Evolutionary conservation across 1,140 invertebrate species (phyloP).

Genomic region (Steinernema khuongi): DNA sequence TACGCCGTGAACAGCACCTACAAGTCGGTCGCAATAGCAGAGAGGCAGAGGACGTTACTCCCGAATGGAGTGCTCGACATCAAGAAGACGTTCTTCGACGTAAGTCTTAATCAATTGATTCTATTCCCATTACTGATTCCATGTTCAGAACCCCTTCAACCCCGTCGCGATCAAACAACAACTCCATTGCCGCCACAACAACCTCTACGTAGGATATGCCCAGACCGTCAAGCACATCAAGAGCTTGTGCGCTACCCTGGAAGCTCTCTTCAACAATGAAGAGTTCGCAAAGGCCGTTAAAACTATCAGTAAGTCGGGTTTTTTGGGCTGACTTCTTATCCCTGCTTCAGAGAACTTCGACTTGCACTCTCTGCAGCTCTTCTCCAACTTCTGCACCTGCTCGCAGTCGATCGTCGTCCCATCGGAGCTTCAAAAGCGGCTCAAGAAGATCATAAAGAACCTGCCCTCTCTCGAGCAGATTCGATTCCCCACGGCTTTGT

Average conservation of each 20-base stretch:
- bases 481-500: background rate
- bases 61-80: background rate
- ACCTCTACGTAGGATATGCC: background rate
- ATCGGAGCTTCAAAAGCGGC: background rate
- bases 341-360: background rate
- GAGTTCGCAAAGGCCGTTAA: background rate
- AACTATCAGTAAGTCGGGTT: background rate
- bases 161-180: background rate
- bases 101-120: background rate
- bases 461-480: background rate
- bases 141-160: background rate
- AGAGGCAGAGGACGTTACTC: background rate
- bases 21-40: background rate
- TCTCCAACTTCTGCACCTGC: background rate
- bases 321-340: background rate
- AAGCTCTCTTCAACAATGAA: background rate
- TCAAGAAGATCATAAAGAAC: background rate
- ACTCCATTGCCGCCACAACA: background rate
- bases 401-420: background rate
- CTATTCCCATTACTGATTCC: background rate
- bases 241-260: background rate
- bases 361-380: background rate
- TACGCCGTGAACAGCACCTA: background rate
- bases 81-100: background rate
- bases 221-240: background rate